phyloP scores from a whole-genome alignment of 2,113 vertebrate genomes.

The Amazona vittata region DNA sequence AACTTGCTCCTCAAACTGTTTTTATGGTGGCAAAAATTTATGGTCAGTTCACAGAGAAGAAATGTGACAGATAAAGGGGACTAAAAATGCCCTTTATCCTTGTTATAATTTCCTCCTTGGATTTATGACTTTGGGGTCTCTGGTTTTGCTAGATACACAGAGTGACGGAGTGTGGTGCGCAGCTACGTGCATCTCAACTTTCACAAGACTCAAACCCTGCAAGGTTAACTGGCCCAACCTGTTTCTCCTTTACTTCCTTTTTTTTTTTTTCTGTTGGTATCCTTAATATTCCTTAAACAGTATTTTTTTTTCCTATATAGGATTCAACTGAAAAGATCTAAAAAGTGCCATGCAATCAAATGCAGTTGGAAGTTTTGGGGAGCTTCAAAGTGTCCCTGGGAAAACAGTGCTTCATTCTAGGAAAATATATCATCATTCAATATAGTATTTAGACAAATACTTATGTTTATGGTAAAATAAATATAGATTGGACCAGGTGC shows the following conservation, averaged over 20 bases:
- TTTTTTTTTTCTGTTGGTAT: neutral
- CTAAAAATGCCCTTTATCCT: neutral
- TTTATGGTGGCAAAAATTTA: neutral
- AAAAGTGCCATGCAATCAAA: neutral
- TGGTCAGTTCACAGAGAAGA: neutral
- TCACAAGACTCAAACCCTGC: neutral
- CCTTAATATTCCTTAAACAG: neutral
- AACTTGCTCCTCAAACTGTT: neutral
- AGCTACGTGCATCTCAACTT: neutral
- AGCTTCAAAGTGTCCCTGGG: neutral
- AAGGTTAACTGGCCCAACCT: neutral
- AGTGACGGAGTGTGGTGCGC: fast-evolving
- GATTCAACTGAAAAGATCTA: neutral
- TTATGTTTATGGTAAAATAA: neutral
- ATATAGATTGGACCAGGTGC: neutral
- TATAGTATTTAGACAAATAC: neutral
- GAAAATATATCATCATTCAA: neutral
- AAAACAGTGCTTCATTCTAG: neutral
- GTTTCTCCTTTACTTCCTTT: neutral
- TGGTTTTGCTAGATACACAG: neutral
- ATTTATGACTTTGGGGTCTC: neutral
- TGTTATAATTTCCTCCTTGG: neutral
- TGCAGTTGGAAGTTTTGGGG: neutral
- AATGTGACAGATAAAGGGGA: neutral
- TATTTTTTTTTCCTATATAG: neutral